Conservation (phyloP, 2,888 invertebrate genomes). For the Patella depressa region DNA sequence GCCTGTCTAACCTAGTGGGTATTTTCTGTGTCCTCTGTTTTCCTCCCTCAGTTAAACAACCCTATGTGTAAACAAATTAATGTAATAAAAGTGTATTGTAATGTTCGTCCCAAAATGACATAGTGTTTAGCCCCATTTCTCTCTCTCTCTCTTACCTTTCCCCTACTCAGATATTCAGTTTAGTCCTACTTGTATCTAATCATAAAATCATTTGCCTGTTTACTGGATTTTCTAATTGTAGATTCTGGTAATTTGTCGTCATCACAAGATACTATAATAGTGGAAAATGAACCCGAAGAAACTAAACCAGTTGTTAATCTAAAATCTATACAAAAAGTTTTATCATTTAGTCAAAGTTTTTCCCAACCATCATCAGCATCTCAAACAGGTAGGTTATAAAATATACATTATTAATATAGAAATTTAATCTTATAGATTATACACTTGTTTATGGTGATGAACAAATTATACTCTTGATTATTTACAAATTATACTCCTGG, state of each 20-base stretch:
- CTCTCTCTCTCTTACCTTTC: too few relatives aligned
- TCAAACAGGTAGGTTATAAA: neutral
- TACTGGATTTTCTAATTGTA: neutral
- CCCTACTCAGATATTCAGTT: too few relatives aligned
- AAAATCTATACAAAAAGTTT: slow-evolving; percentile 59
- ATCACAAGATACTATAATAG: slow-evolving; percentile 55
- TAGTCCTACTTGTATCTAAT: too few relatives aligned
- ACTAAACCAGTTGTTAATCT: slow-evolving; percentile 53
- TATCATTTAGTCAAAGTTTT: slow-evolving; percentile 67
- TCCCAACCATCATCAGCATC: slow-evolving; percentile 25
- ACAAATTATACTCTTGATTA: neutral
- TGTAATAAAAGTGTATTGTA: too few relatives aligned
- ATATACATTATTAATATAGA: neutral
- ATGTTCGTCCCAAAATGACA: too few relatives aligned
- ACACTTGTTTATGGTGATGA: neutral
- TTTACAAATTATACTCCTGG: too few relatives aligned
- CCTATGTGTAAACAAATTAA: too few relatives aligned
- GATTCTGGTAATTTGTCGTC: slow-evolving; percentile 29
- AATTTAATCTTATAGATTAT: neutral
- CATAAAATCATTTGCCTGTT: too few relatives aligned
- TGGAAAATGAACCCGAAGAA: slow-evolving; percentile 35
- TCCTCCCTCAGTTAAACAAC: too few relatives aligned
- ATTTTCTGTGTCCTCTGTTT: too few relatives aligned
- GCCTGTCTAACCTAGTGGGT: too few relatives aligned
- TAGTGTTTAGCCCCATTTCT: too few relatives aligned